Conservation (phyloP, 2,888 invertebrate genomes). For the Eupithecia subfuscata region DNA sequence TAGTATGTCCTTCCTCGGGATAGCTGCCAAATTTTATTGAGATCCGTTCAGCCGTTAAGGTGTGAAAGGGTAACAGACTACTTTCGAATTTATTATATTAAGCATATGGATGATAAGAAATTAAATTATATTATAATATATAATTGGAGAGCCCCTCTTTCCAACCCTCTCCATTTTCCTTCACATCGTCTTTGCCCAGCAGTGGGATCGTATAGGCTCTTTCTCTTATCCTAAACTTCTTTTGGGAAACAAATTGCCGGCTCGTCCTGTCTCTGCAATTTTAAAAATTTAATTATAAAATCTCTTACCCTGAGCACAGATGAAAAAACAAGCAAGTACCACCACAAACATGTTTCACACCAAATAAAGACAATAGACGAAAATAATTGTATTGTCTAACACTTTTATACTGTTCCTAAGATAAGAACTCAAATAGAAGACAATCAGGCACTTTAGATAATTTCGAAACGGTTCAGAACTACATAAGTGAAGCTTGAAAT, state of each 20-base stretch:
- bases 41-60: no score
- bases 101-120: no score
- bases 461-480: constrained; percentile 22
- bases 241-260: not conserved
- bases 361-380: not conserved
- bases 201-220: not conserved
- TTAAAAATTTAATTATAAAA: not conserved
- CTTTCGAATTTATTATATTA: no score
- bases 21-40: no score
- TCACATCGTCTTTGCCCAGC: not conserved
- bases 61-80: no score
- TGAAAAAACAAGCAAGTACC: constrained; percentile 35
- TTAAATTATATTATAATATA: no score
- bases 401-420: constrained; percentile 41
- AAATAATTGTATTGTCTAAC: constrained; percentile 11
- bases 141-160: not conserved
- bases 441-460: constrained; percentile 36
- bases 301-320: constrained; percentile 34
- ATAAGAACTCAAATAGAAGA: constrained; percentile 21
- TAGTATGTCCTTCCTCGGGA: no score
- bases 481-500: not conserved
- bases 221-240: not conserved
- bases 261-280: not conserved
- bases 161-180: not conserved
- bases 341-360: constrained; percentile 30